Base-by-base conservation (phyloP, 92 coral and sea anemone genomes). In the Parazoanthus darwini region DNA sequence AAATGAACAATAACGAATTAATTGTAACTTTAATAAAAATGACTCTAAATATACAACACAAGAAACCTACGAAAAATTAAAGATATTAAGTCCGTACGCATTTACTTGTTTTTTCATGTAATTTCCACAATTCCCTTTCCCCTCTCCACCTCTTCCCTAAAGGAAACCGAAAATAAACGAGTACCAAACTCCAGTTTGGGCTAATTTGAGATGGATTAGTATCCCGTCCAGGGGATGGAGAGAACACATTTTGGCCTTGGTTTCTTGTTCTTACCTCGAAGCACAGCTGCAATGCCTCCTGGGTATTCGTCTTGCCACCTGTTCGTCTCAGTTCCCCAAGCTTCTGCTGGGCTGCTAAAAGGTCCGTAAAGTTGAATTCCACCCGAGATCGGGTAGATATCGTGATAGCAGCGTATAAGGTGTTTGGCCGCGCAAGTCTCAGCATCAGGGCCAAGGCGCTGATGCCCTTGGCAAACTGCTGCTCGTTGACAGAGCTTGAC, bases 301-400 rank as follows among this genome's bases (percentile, higher is more conserved):
- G 98, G 87, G 93, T 92, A 73, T 94, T 94, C 46, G 98, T 94
- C 86, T 94, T 94, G 59, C 98, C 98, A 35, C 98, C 95, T 15
- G 90, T 91, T 82, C 95, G 89, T 59, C 84, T 88, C 56, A 93
- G 78, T 79, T 46, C 65, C 86, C 81, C 85, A 73, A 94, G 91
- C 74, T 91, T 88, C 59, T 86, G 26, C 33, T 36, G 90, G 43
- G 95, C 95, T 22, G 44, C 48, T n/a, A 84, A 86, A 22, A 78
- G 86, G 50, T 88, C 72, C 26, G 93, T 89, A 80, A 94, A 94
- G 73, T 83, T 93, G 79, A 92, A 89, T 3, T 77, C 77, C 25
- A 89, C 23, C 43, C 85, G 91, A 65, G 95, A 93, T 14, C 80
- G 86, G 10, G 91, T 92, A 54, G 98, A 91, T 88, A 94, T 90